Evolutionary conservation across 1,140 invertebrate genomes (phyloP).

Genomic region (Phocides pigmalion): DNA sequence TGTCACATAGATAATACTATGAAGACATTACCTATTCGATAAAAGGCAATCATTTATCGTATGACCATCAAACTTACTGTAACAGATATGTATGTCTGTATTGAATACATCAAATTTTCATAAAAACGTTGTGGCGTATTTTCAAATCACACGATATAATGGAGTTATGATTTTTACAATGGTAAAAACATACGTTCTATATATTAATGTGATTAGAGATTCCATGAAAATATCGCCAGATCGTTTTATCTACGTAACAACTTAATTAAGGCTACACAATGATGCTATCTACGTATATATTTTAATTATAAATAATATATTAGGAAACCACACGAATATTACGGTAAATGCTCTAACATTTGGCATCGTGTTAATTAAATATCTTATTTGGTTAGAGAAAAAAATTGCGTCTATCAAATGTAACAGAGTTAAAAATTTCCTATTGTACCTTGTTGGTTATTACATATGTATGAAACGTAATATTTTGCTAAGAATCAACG

Average conservation of each 20-base stretch:
- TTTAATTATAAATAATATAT: constrained; percentile 49
- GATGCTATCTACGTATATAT: constrained; percentile 30
- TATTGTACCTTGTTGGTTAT: constrained; percentile 19
- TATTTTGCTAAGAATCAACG: constrained; percentile 26
- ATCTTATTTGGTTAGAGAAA: constrained; percentile 26
- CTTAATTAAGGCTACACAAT: constrained; percentile 45
- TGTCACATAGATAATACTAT: constrained; percentile 46
- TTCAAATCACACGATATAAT: constrained; percentile 28
- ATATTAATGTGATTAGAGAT: not conserved
- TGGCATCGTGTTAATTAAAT: constrained; percentile 50
- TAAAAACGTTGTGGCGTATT: constrained; percentile 47
- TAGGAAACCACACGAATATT: constrained; percentile 41
- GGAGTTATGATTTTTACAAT: constrained; percentile 21
- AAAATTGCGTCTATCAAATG: constrained; percentile 26
- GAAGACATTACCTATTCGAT: constrained; percentile 36
- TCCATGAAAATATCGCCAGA: constrained; percentile 41
- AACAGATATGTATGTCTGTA: constrained; percentile 67
- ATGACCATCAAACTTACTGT: constrained; percentile 61
- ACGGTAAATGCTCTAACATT: constrained; percentile 70
- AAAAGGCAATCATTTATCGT: constrained; percentile 46
- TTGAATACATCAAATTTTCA: constrained; percentile 39
- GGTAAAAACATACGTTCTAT: constrained; percentile 6
- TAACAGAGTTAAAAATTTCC: constrained; percentile 28
- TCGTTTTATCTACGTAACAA: constrained; percentile 39
- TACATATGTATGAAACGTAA: constrained; percentile 30